phyloP scores from a whole-genome alignment of 2,797 vertebrate genomes.

The Paguma larvata region DNA sequence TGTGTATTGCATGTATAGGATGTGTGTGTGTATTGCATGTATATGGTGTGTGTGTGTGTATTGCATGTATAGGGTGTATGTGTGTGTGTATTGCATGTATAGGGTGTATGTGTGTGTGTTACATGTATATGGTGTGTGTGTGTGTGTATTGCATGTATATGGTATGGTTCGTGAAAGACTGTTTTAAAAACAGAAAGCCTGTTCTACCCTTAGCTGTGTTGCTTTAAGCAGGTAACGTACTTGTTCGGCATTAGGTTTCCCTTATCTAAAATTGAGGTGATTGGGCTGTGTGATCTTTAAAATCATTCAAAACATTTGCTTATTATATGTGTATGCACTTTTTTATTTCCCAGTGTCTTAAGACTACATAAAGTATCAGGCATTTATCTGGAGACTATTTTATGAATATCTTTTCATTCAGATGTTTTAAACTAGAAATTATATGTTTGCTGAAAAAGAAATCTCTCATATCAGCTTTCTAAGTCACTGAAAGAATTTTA shows the following conservation, averaged over 20 bases:
- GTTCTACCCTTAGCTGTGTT: background rate
- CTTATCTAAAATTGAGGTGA: background rate
- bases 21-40: no score
- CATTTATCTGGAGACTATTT: background rate
- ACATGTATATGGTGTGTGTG: background rate
- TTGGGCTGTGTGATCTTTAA: background rate
- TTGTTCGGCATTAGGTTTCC: slow-evolving; percentile 34
- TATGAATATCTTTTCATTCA: slow-evolving; percentile 37
- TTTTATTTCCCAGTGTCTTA: background rate
- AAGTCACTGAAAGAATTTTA: slow-evolving; percentile 48
- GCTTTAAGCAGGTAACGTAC: background rate
- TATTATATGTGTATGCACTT: background rate
- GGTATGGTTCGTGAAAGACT: background rate
- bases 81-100: no score
- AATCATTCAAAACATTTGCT: background rate
- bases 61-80: no score
- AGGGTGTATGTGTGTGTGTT: no score
- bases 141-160: no score
- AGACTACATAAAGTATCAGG: background rate
- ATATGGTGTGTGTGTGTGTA: background rate
- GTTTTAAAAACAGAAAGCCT: slow-evolving; percentile 31
- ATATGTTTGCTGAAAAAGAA: slow-evolving; percentile 9
- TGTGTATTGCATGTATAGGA: no score
- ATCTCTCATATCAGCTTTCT: slow-evolving; percentile 14
- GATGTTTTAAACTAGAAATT: slow-evolving; percentile 46